A percentile compares a stretch with the other conserved stretches of the same genome.
These are phyloP conservation scores for Harpagoxenus sublaevis DNA, from an alignment of 2,888 invertebrate genomes.

Conservation along the genomic window DNA sequence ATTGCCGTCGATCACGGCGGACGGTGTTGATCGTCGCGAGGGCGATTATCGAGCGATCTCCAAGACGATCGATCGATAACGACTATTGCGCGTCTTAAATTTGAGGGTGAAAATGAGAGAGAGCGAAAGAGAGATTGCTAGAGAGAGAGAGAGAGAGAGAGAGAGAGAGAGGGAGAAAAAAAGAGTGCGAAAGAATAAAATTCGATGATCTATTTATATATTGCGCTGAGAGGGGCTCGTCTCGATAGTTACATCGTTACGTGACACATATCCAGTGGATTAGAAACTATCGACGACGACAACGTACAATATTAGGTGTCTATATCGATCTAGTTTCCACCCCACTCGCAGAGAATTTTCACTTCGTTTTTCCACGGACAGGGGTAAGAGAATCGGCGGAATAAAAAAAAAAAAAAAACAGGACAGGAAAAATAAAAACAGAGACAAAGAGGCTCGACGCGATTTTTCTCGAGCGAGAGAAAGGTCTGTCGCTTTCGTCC, in stretches of 20 bases:
- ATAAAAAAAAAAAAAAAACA: not conserved
- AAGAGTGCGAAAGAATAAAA: constrained; percentile 57
- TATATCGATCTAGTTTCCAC: constrained; percentile 56
- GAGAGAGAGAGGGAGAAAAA: constrained; percentile 60
- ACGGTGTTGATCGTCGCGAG: constrained; percentile 31
- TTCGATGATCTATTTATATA: constrained; percentile 83
- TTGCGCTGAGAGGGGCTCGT: constrained; percentile 64
- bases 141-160: constrained; percentile 54
- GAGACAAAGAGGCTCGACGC: constrained; percentile 14
- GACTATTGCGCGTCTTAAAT: constrained; percentile 70
- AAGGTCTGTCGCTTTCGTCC: constrained; percentile 34
- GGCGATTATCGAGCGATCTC: constrained; percentile 67
- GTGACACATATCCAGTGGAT: constrained; percentile 81
- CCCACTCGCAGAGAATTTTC: constrained; percentile 55
- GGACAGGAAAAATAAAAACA: constrained; percentile 44
- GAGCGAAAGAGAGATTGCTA: constrained; percentile 56
- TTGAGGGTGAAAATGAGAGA: constrained; percentile 52
- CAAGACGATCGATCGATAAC: constrained; percentile 70
- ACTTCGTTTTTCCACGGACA: constrained; percentile 53
- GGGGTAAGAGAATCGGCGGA: constrained; percentile 14
- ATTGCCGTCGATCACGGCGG: constrained; percentile 45
- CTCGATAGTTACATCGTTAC: constrained; percentile 77
- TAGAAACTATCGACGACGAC: constrained; percentile 68
- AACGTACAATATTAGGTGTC: constrained; percentile 70
- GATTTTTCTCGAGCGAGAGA: constrained; percentile 8